phyloP scores from a whole-genome alignment of 2,888 invertebrate genomes.

The Eupithecia exiguata region DNA sequence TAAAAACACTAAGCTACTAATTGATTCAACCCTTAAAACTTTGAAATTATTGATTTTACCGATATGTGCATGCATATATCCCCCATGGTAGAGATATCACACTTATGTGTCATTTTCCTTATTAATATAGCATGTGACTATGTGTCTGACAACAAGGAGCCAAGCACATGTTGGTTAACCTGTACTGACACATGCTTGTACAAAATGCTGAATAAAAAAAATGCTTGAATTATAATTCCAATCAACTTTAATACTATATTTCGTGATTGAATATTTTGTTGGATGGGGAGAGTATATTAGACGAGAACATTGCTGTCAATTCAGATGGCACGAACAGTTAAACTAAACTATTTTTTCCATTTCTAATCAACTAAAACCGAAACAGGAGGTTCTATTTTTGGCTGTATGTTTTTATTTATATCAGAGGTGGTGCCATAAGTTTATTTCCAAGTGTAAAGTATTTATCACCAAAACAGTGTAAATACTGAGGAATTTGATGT shows the following conservation, averaged over 20 bases:
- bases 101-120: neutral
- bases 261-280: neutral
- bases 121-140: neutral
- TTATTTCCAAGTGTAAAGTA: too few relatives aligned
- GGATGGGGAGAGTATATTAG: neutral
- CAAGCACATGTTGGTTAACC: slow-evolving; percentile 11
- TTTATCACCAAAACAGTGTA: too few relatives aligned
- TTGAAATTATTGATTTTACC: neutral
- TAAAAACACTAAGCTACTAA: neutral
- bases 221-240: too few relatives aligned
- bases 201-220: neutral
- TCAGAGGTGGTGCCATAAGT: too few relatives aligned
- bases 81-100: neutral
- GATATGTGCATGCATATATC: too few relatives aligned
- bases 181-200: neutral
- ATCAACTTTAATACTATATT: too few relatives aligned
- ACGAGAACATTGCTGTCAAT: neutral
- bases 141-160: neutral
- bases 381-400: too few relatives aligned
- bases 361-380: too few relatives aligned
- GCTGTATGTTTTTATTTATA: too few relatives aligned
- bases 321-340: neutral
- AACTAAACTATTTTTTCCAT: too few relatives aligned
- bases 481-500: too few relatives aligned
- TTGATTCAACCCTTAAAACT: neutral